phyloP scores from a whole-genome alignment of 2,113 vertebrate species.

The Aramus guarauna region DNA sequence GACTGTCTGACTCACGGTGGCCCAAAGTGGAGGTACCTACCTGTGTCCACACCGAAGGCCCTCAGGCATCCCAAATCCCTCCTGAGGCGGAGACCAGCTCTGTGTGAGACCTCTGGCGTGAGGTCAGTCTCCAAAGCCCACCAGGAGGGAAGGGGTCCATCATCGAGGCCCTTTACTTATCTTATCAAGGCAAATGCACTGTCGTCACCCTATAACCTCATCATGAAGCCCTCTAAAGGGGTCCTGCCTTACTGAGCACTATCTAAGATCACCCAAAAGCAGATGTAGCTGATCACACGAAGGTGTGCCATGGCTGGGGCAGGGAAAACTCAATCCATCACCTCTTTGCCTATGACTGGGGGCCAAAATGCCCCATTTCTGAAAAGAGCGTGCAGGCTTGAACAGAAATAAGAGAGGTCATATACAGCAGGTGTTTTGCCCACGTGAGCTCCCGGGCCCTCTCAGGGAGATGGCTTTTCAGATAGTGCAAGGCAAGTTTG shows the following conservation, averaged over 20 bases:
- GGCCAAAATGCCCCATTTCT: background rate
- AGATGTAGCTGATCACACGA: background rate
- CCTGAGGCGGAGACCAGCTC: background rate
- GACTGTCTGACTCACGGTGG: background rate
- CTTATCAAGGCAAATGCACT: background rate
- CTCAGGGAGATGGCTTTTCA: background rate
- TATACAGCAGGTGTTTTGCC: background rate
- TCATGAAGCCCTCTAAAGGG: background rate
- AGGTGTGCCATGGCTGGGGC: rapidly evolving
- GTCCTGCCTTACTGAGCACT: background rate
- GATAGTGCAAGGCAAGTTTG: background rate
- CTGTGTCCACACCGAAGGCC: background rate
- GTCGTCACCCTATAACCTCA: background rate
- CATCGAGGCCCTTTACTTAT: rapidly evolving
- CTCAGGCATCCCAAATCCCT: background rate
- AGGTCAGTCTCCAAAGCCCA: background rate
- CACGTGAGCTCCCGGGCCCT: background rate
- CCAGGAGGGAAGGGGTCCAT: background rate
- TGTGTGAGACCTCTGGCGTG: background rate
- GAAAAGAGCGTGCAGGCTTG: background rate
- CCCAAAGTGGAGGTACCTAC: background rate
- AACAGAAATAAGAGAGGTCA: background rate
- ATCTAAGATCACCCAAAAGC: background rate
- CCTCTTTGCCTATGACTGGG: background rate
- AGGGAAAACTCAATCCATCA: background rate